Conservation (phyloP, 2,113 vertebrate genomes). For the Taxidea taxus region DNA sequence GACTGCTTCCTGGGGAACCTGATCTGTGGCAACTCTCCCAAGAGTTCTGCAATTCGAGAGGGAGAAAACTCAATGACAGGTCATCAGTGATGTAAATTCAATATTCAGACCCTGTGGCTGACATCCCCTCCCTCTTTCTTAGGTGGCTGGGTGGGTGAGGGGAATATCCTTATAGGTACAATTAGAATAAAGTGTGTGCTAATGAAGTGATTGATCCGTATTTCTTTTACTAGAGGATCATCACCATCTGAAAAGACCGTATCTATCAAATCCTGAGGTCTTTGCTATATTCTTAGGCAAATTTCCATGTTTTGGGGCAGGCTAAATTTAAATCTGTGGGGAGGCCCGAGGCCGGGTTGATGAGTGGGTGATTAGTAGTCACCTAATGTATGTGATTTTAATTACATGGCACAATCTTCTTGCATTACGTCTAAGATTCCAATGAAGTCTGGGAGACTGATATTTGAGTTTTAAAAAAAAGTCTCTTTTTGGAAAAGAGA, state of each 20-base stretch:
- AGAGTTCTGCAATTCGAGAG: not conserved
- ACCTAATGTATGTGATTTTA: not conserved
- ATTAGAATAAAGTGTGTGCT: not conserved
- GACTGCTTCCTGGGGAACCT: not conserved
- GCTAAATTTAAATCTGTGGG: not conserved
- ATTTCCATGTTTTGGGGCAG: not conserved
- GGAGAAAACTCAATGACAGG: not conserved
- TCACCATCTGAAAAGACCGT: not conserved
- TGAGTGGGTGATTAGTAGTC: not conserved
- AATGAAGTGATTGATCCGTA: not conserved
- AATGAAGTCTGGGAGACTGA: not conserved
- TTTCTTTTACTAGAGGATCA: not conserved
- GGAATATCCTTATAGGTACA: not conserved
- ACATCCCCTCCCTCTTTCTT: not conserved
- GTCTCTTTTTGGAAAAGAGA: too few species aligned
- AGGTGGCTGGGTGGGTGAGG: not conserved
- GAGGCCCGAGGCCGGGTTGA: not conserved
- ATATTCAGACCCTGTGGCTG: not conserved
- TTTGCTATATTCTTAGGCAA: not conserved
- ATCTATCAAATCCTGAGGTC: not conserved
- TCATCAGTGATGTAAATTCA: not conserved
- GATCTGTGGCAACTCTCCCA: not conserved
- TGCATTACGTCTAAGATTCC: not conserved
- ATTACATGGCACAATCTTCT: not conserved
- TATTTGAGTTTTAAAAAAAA: constrained; percentile 36